Evolutionary conservation across 2,797 vertebrate genomes (phyloP).

Genomic region (Onychomys torridus): DNA sequence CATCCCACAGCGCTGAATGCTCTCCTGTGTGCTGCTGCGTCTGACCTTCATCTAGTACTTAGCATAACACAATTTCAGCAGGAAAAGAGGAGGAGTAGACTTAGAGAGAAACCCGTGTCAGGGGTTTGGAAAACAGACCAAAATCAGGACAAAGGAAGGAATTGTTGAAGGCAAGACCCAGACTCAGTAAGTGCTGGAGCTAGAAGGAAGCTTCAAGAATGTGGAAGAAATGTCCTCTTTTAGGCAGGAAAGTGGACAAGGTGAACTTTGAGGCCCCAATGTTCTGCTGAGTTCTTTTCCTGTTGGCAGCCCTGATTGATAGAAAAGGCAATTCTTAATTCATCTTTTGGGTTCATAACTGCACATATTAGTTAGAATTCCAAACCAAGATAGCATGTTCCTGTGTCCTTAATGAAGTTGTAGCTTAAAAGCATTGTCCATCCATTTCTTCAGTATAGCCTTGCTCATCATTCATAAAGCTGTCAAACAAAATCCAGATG

Average conservation of each 20-base stretch:
- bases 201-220: conserved; percentile 44
- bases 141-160: conserved; percentile 32
- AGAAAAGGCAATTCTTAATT: conserved; percentile 64
- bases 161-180: conserved; percentile 44
- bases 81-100: conserved; percentile 12
- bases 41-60: conserved; percentile 38
- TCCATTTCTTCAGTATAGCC: conserved; percentile 33
- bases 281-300: conserved; percentile 37
- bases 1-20: not conserved
- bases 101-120: conserved; percentile 39
- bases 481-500: conserved; percentile 61
- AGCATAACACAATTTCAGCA: conserved; percentile 45
- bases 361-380: conserved; percentile 58
- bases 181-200: conserved; percentile 12
- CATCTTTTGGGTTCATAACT: conserved; percentile 29
- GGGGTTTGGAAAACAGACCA: conserved; percentile 62
- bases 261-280: not conserved
- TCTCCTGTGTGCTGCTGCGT: not conserved
- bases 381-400: conserved; percentile 37
- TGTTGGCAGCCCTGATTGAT: conserved; percentile 23
- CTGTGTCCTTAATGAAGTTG: conserved; percentile 54
- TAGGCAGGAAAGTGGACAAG: not conserved
- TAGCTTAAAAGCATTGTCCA: conserved; percentile 14
- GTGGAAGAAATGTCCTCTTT: conserved; percentile 36
- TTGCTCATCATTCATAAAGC: conserved; percentile 39